Evolutionary conservation across 2,113 vertebrate genomes (phyloP), one percentile per base, ranked within the genome.

Genomic region (Mus pahari): DNA sequence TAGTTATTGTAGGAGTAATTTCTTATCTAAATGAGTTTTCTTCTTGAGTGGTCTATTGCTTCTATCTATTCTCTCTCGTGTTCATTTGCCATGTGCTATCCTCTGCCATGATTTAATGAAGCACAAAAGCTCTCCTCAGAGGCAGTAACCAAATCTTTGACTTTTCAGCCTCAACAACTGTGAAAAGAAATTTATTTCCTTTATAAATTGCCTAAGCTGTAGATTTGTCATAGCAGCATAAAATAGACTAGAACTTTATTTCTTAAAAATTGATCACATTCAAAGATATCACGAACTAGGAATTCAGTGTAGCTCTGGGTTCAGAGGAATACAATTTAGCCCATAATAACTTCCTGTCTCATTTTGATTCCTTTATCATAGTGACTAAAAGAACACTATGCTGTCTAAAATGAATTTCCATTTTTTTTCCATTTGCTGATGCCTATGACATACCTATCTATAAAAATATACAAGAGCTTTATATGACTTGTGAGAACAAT

Each of bases 371-470:
- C 60, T 78, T 90, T 20, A 93, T n/a, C 28, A 60, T 31, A 91
- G 64, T 94, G 60, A 62, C 7, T 70, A 55, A 86, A 95, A 90
- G 92, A 4, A 3, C 71, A 87, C 7, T 11, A 88, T 48, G 11
- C n/a, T 73, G 10, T 86, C 94, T 95, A 89, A 91, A 92, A 89
- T 87, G 60, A 7, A 20, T 55, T 31, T 90, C 79, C 78, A 42
- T 73, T 60, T 82, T 82, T n/a, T n/a, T n/a, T n/a, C n/a, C n/a
- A n/a, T n/a, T n/a, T n/a, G 1, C 33, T 82, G 39, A 66, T 89
- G 71, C 58, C 42, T 96, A 2, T 90, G 60, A 45, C 3, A 55
- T 79, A 33, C 26, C 45, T 24, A 79, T 4, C 28, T 95, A 22
- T 33, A 68, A 22, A 11, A 39, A 10, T 60, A 0, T 26, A 39